Conservation (phyloP, 2,888 invertebrate species). For the Melanophora roralis region DNA sequence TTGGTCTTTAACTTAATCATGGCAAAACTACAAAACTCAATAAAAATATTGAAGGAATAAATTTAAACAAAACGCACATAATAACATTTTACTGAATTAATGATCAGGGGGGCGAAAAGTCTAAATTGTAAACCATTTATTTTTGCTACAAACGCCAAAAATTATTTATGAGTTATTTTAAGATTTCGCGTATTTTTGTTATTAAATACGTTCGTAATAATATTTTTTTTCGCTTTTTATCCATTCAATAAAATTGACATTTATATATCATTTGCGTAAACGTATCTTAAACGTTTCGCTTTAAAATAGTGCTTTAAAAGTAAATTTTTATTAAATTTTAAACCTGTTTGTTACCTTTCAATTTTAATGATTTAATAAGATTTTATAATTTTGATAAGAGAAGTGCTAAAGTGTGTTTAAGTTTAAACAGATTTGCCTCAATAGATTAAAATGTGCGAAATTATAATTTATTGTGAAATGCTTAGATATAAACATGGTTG, state of each 20-base stretch:
- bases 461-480: conserved; percentile 46
- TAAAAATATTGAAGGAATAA: conserved; percentile 27
- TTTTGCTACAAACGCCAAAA: conserved; percentile 15
- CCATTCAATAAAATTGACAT: conserved; percentile 18
- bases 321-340: conserved; percentile 2
- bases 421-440: conserved; percentile 26
- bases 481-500: conserved; percentile 15
- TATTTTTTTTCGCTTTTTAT: neutral
- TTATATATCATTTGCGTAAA: conserved; percentile 36
- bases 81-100: conserved; percentile 14
- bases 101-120: neutral
- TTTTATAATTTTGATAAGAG: conserved; percentile 71
- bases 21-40: conserved; percentile 19
- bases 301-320: conserved; percentile 19
- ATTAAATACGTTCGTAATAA: conserved; percentile 32
- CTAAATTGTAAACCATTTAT: conserved; percentile 19
- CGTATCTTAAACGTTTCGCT: conserved; percentile 32
- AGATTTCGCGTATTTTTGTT: conserved; percentile 57
- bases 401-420: conserved; percentile 70
- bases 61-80: conserved; percentile 30
- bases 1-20: conserved; percentile 24
- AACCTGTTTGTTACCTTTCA: conserved; percentile 10
- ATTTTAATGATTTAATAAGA: conserved; percentile 61
- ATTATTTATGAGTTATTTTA: conserved; percentile 59
- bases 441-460: conserved; percentile 32